Evolutionary conservation across 2,888 invertebrate species (phyloP).

Genomic region (Nezara viridula): DNA sequence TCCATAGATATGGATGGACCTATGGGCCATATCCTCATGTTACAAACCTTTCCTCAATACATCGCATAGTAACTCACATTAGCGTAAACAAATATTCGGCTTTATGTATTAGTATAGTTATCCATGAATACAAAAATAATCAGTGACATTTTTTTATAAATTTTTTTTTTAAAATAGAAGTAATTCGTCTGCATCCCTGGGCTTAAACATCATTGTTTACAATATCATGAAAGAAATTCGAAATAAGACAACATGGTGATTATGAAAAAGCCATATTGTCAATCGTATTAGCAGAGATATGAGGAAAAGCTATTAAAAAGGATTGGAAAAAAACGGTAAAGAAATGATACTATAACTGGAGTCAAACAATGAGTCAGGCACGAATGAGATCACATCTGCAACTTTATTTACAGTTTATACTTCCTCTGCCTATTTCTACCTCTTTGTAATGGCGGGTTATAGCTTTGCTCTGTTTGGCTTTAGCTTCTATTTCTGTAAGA

Average conservation of each 20-base stretch:
- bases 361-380: conserved; percentile 30
- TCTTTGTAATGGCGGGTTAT: conserved; percentile 38
- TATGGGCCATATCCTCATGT: too few species aligned
- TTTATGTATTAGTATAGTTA: too few species aligned
- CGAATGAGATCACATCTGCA: conserved; percentile 48
- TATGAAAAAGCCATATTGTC: background rate
- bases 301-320: background rate
- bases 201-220: too few species aligned
- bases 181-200: too few species aligned
- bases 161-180: too few species aligned
- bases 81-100: too few species aligned
- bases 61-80: too few species aligned
- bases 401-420: conserved; percentile 40
- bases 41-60: too few species aligned
- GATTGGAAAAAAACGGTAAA: background rate
- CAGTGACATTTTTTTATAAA: too few species aligned
- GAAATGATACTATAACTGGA: conserved; percentile 32
- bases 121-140: too few species aligned
- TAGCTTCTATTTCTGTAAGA: background rate
- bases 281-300: background rate
- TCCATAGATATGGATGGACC: too few species aligned
- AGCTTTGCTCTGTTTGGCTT: background rate
- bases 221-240: background rate
- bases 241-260: background rate
- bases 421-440: conserved; percentile 34